Base-by-base conservation (phyloP, 2,888 invertebrate species). In the Nemoura dubitans region DNA sequence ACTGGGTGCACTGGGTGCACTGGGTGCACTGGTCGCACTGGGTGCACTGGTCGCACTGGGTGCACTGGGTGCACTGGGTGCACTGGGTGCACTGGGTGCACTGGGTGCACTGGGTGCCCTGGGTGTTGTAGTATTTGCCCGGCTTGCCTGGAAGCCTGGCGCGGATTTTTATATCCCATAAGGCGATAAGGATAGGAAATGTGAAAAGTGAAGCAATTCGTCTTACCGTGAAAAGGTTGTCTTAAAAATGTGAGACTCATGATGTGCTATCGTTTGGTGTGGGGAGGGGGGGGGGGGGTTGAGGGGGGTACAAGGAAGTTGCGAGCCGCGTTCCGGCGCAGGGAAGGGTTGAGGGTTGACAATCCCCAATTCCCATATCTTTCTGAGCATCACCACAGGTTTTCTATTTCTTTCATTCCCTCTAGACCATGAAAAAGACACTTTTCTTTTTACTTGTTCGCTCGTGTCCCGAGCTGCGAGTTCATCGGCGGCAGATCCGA, bases 401-500 rank as follows among this genome's bases (percentile, higher is more conserved):
- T 84, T 84, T 84, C 84, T 84, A 59, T 84, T 84, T 84, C 84
- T 84, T 84, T 76, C 84, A 76, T 84, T 84, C 84, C 84, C 84
- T 25, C 59, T 84, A 59, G 84, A 76, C 84, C 84, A 76, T 28
- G 84, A 76, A 84, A 84, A 84, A 84, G 84, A 84, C 84, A 84
- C 84, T 84, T 59, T 84, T 76, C 29, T 76, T 84, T 84, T 84
- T 43, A 76, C 84, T 84, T 76, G 83, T 43, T 81, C 16, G 28
- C 29, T 10, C 81, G 2, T 81, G 81, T 81, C 81, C 78, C 76
- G 27, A 30, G 28, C 16, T n/a, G 30, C 28, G 28, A 81, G 28
- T 81, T 28, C 30, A 81, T 81, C 29, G 81, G 29, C 3, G 2
- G 29, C 29, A 81, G 25, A 29, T 81, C 30, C n/a, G 16, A 81